Base-by-base conservation (phyloP, 2,113 vertebrate genomes). In the Neomonachus schauinslandi region DNA sequence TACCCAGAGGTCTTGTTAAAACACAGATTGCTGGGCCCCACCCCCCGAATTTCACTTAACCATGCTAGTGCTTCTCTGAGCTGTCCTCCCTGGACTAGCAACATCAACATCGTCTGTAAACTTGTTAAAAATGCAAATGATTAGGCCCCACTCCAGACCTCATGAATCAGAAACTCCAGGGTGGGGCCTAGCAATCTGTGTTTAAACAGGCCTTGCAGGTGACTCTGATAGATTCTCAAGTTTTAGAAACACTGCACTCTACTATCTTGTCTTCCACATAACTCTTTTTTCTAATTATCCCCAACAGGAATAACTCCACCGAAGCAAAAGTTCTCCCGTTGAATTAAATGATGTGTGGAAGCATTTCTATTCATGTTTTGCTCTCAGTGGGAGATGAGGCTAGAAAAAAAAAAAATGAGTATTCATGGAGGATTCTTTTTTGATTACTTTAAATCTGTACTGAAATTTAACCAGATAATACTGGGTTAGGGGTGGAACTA, bases 401-500 rank as follows among this genome's bases (percentile, higher is more conserved):
- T 69, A 72, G 31, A 14, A 31, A 87, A 89, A 90, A 94, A 33
- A 33, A 79, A 39, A 80, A 80, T 7, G 67, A 81, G 39, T 85
- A 76, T 57, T 94, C 95, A 74, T 81, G 49, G 71, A 79, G 63
- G 24, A 65, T 82, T 95, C n/a, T 71, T 96, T 42, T 94, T 61
- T 93, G 16, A 94, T 97, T 88, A 87, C 65, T 95, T 96, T 61
- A 74, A 94, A 90, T 95, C 89, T 96, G 72, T 89, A 72, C 55
- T 84, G 69, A 97, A 88, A 97, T 71, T 84, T 96, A 97, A 96
- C 74, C 39, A 96, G 31, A 85, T 85, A 94, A 96, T 88, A 55
- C 42, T 77, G 87, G 55, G 22, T 84, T 84, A 49, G 46, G 36
- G 86, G 24, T 79, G 33, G 57, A 81, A 96, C 49, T 89, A 95